Percentiles rank a stretch among this genome's conserved stretches.
These are phyloP conservation scores for Drosophila eugracilis DNA, from an alignment of 1,140 invertebrate species.

Conservation along the genomic window DNA sequence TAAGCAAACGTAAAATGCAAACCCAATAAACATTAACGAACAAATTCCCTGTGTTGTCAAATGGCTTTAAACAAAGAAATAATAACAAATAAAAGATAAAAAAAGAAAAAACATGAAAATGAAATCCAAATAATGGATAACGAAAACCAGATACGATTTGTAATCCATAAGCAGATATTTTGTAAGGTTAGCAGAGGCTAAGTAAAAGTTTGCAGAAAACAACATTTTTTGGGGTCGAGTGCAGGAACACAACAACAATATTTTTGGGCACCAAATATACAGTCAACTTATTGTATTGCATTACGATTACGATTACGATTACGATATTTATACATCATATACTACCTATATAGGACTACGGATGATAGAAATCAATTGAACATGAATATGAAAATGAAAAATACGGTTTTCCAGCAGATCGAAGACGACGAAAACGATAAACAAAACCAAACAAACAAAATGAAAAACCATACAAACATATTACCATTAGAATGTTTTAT, in stretches of 20 bases:
- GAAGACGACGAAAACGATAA: slow-evolving; percentile 15
- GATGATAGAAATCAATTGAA: slow-evolving; percentile 42
- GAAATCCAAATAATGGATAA: slow-evolving; percentile 15
- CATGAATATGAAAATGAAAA: slow-evolving; percentile 18
- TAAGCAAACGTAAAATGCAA: slow-evolving; percentile 23
- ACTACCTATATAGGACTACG: slow-evolving; percentile 43
- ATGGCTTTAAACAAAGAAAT: slow-evolving; percentile 56
- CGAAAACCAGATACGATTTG: slow-evolving; percentile 47
- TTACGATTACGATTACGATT: slow-evolving; percentile 29
- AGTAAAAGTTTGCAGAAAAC: slow-evolving; percentile 20
- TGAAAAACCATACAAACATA: slow-evolving; percentile 48
- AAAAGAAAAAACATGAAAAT: slow-evolving; percentile 1
- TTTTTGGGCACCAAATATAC: slow-evolving; percentile 81
- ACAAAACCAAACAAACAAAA: slow-evolving; percentile 21
- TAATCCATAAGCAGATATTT: slow-evolving; percentile 45
- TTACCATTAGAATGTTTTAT: slow-evolving; percentile 78
- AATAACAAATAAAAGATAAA: slow-evolving; percentile 11
- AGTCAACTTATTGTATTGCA: slow-evolving; percentile 60
- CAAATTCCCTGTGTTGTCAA: slow-evolving; percentile 76
- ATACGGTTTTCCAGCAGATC: slow-evolving; percentile 59
- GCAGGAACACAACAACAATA: slow-evolving; percentile 74
- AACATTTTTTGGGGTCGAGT: slow-evolving; percentile 40
- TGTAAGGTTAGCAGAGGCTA: slow-evolving; percentile 21
- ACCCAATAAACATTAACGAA: slow-evolving; percentile 43
- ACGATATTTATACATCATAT: slow-evolving; percentile 47